Evolutionary conservation across 2,888 invertebrate genomes (phyloP), one percentile per base, ranked within the genome.

Genomic region (Sinopyrophorus schimmeli): DNA sequence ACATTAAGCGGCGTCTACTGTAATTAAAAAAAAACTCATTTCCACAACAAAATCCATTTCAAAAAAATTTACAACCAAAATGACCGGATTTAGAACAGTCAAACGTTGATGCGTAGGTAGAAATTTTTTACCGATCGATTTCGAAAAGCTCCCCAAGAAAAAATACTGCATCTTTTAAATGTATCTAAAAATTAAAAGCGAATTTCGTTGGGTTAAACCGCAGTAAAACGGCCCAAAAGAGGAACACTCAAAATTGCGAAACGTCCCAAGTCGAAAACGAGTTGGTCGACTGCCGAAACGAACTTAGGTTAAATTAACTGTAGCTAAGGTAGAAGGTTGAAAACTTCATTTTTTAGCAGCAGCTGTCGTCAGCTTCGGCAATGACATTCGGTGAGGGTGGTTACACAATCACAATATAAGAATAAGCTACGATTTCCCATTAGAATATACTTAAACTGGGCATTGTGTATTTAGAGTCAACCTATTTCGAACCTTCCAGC

Each of bases 271-370:
- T 21, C 14, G 27, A 10, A 15, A 40, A 40, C 55, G 54, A 58
- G 53, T 52, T 57, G 60, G 61, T 30, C 28, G 12, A 59, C 56
- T 50, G 42, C 53, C 43, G 58, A 51, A 42, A 56, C 41, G 44
- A 47, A 60, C 66, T 63, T 51, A 62, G 62, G 74, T 74, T 73
- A 74, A 74, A 74, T 74, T 74, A 74, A 72, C 71, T 74, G 73
- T 73, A 72, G 71, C 72, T 73, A 74, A 74, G 72, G 65, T 67
- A 69, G 69, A n/a, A 70, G 72, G 73, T 71, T 73, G 70, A 72
- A 72, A 72, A 70, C 72, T 74, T 72, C 67, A 73, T 73, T 73
- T 74, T 74, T 74, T 72, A 69, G 57, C 57, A 59, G 64, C 72
- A 72, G 72, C 72, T 73, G 72, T 68, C 68, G 65, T 61, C 60